These are phyloP conservation scores for Macrotrachela quadricornifera DNA, from an alignment of 1,140 invertebrate genomes.

Conservation along the genomic window DNA sequence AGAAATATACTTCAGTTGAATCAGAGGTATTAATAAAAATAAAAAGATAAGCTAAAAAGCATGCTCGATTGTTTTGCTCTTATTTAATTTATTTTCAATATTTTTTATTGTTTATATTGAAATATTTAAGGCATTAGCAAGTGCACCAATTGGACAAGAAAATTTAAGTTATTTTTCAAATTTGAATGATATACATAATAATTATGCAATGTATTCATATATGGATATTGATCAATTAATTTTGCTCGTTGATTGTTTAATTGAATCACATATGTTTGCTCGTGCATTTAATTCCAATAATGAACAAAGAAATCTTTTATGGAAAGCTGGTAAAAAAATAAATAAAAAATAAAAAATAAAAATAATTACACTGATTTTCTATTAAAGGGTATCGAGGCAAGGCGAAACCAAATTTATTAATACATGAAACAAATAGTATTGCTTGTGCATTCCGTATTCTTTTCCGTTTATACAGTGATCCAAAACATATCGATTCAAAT, in stretches of 20 bases:
- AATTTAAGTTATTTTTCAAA: no score
- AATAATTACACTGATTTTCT: conserved; percentile 8
- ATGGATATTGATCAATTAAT: conserved; percentile 63
- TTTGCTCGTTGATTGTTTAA: conserved; percentile 63
- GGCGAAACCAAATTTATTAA: conserved; percentile 74
- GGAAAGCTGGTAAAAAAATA: conserved; percentile 52
- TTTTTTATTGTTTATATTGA: no score
- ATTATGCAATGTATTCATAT: conserved; percentile 82
- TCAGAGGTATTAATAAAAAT: no score
- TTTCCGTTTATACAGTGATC: conserved; percentile 72
- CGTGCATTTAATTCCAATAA: conserved; percentile 80
- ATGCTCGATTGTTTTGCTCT: no score
- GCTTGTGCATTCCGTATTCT: conserved; percentile 76
- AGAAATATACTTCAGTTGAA: no score
- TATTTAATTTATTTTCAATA: no score
- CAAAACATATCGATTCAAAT: conserved; percentile 17
- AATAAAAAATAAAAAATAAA: background rate
- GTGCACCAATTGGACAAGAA: no score
- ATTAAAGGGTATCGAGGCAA: conserved; percentile 55
- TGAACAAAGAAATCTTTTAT: conserved; percentile 70
- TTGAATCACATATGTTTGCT: conserved; percentile 76
- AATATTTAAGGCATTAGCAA: no score
- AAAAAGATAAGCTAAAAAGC: no score
- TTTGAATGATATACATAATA: conserved; percentile 39
- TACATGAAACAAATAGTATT: conserved; percentile 83